Percentiles rank a stretch among this genome's conserved stretches.
phyloP scores from a whole-genome alignment of 2,797 vertebrate genomes.

The Limosa lapponica region DNA sequence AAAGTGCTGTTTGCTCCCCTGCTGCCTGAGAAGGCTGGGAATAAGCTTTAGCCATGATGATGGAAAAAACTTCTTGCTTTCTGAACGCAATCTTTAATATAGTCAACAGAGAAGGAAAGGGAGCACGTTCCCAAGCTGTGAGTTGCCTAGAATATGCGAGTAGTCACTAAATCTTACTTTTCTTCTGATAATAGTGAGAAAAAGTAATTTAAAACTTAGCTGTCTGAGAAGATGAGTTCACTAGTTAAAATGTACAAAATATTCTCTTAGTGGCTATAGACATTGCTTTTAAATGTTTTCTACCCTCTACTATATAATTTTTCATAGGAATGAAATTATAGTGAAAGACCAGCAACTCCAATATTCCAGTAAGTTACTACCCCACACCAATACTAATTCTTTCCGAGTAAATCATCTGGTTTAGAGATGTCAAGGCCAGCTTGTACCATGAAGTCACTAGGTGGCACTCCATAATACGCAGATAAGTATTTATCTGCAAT shows the following conservation, averaged over 20 bases:
- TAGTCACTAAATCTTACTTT: neutral
- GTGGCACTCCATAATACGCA: conserved; percentile 51
- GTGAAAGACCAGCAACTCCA: neutral
- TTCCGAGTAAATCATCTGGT: fast-evolving
- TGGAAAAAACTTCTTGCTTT: neutral
- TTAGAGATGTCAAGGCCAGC: neutral
- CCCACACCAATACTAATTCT: neutral
- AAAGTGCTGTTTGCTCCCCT: neutral
- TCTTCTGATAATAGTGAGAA: neutral
- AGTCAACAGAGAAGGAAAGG: neutral
- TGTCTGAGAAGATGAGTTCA: neutral
- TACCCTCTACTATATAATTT: neutral
- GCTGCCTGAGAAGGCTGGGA: neutral
- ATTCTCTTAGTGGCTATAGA: neutral
- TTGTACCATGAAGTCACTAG: conserved; percentile 60
- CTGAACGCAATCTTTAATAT: neutral
- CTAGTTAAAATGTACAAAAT: neutral
- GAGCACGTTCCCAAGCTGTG: neutral
- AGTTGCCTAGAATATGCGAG: neutral
- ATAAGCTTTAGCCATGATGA: neutral
- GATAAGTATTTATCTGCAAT: neutral
- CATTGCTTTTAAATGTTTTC: neutral
- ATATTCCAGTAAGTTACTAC: neutral
- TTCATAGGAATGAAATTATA: neutral
- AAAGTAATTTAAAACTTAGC: neutral